Base-by-base conservation (phyloP, 2,113 vertebrate species). In the Hylia prasina region DNA sequence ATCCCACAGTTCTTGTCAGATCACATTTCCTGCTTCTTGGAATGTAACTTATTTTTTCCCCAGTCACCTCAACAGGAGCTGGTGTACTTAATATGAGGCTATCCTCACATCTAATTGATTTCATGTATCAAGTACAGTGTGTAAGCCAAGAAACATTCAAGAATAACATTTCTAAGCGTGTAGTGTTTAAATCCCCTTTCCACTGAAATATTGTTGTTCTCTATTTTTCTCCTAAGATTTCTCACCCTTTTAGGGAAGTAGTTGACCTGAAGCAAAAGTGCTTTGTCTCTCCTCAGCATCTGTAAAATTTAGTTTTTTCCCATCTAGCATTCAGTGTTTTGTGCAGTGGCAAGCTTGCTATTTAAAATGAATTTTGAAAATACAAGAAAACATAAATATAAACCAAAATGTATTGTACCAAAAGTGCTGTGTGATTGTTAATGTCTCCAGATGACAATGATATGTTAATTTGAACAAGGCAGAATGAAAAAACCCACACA, bases 21-120 rank as follows among this genome's bases (percentile, higher is more conserved):
- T 35, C 42, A 71, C 22, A 30, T 68, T 85, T 91, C 33, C 39
- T 90, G 15, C 63, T 90, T 93, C 54, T 57, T 40, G 15, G n/a
- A 39, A 75, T 86, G 64, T 87, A 35, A 65, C 87, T 84, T 85
- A 12, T 0, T 3, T 77, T 79, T 86, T 76, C 54, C 28, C 25
- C 48, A 78, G 12, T 76, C 25, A 91, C 94, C 78, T 84, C 42
- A 91, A 6, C 44, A 56, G 79, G 91, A 91, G 71, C 84, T 78
- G 84, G 27, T 50, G 7, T 87, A 48, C 47, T 63, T 97, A 73
- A 44, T 94, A 7, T 73, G n/a, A 92, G 65, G 28, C 39, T 60
- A n/a, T 83, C 64, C 42, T 94, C 51, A 76, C 77, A 90, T 94
- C 37, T 96, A 53, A 95, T 84, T 85, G 42, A 77, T 94, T 95